A percentile compares a stretch with the other conserved stretches of the same genome.
Conservation (phyloP, 2,113 vertebrate species). For the Phalacrocorax aristotelis region DNA sequence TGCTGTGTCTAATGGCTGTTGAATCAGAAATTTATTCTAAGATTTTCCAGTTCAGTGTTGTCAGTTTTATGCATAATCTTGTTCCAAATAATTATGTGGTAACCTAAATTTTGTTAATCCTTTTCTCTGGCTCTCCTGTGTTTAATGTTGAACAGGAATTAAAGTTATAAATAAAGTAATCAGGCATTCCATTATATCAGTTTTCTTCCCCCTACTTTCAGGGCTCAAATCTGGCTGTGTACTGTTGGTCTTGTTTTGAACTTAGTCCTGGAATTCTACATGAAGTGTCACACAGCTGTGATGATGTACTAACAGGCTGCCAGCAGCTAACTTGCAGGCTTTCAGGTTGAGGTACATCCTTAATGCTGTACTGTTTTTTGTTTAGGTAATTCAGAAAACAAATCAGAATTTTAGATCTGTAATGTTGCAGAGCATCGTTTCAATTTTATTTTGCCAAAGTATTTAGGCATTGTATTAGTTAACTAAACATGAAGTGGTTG, state of each 20-base stretch:
- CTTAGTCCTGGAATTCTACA: background rate
- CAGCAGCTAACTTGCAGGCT: background rate
- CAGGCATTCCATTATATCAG: background rate
- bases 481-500: background rate
- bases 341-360: background rate
- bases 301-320: background rate
- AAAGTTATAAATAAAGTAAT: background rate
- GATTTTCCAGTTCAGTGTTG: background rate
- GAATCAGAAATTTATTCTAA: background rate
- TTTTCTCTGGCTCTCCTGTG: background rate
- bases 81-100: background rate
- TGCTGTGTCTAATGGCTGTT: background rate
- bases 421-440: background rate
- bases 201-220: background rate
- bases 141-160: background rate
- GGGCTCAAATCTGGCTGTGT: background rate
- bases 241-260: background rate
- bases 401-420: background rate
- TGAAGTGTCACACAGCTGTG: background rate
- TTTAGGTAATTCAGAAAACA: background rate
- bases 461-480: background rate
- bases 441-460: background rate
- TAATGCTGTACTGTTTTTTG: background rate
- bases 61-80: slow-evolving; percentile 1
- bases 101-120: slow-evolving; percentile 14